Conservation (phyloP, 2,113 vertebrate species). For the Abramis brama region DNA sequence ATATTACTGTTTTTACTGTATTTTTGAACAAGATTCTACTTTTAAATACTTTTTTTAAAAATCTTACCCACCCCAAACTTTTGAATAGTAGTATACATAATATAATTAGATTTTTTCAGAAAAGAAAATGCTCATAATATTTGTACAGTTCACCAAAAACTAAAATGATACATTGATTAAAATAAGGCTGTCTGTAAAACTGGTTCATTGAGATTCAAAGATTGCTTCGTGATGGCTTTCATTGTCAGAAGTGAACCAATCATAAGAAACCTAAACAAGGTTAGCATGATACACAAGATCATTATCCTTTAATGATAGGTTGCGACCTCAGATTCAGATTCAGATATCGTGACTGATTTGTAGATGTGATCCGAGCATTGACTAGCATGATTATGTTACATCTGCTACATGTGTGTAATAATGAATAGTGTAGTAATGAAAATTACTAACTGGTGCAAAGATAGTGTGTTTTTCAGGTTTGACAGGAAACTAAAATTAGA, state of each 20-base stretch:
- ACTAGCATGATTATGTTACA: not conserved
- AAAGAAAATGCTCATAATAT: not conserved
- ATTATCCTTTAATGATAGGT: not conserved
- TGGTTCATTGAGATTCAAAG: not conserved
- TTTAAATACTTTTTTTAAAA: not conserved
- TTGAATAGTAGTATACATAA: not conserved
- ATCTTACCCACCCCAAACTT: not conserved
- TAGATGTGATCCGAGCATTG: not conserved
- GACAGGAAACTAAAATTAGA: constrained; percentile 11
- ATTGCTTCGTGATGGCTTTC: too few relatives aligned
- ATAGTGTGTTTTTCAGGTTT: constrained; percentile 61
- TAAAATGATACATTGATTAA: not conserved
- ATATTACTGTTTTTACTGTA: not conserved
- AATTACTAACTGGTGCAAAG: constrained; percentile 48
- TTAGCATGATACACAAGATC: not conserved
- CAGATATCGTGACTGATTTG: not conserved
- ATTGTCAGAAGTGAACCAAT: not conserved
- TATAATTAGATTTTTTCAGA: not conserved
- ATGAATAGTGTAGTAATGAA: not conserved
- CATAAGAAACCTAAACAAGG: not conserved
- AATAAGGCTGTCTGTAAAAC: not conserved
- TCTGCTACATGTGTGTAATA: not conserved
- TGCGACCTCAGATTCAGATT: not conserved
- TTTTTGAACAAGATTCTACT: not conserved
- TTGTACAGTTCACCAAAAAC: not conserved